A percentile compares a stretch with the other conserved stretches of the same genome.
Evolutionary conservation across 2,888 invertebrate species (phyloP).

Genomic region (Coleophora deauratella): DNA sequence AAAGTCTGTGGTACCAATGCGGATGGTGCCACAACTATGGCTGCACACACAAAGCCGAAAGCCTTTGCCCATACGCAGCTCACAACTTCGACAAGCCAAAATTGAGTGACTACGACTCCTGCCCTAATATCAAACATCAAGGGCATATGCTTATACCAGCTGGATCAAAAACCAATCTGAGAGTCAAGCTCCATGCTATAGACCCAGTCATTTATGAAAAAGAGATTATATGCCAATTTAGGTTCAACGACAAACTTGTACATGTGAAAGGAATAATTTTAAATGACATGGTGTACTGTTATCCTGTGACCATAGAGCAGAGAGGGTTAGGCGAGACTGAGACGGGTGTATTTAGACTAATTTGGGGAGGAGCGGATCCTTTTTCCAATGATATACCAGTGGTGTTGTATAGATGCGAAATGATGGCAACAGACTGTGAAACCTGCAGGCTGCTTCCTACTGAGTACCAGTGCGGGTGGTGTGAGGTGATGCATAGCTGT

Average conservation of each 20-base stretch:
- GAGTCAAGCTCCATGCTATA: slow-evolving; percentile 26
- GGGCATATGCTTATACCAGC: slow-evolving; percentile 27
- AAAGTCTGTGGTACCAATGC: slow-evolving; percentile 25
- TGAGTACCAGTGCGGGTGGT: slow-evolving; percentile 13
- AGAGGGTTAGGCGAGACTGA: slow-evolving; percentile 13
- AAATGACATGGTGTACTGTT: slow-evolving; percentile 27
- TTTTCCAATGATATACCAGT: slow-evolving; percentile 29
- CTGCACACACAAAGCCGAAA: slow-evolving; percentile 25
- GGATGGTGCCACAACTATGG: slow-evolving; percentile 40
- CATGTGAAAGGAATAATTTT: slow-evolving; percentile 29
- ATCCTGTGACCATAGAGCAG: slow-evolving; percentile 20
- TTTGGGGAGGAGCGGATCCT: slow-evolving; percentile 29
- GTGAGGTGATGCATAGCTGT: slow-evolving; percentile 5
- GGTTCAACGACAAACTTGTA: slow-evolving; percentile 18
- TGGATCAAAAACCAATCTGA: slow-evolving; percentile 23
- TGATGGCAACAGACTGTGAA: slow-evolving; percentile 8
- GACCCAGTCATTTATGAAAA: slow-evolving; percentile 30
- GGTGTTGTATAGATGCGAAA: slow-evolving; percentile 27
- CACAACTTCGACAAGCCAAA: slow-evolving; percentile 9
- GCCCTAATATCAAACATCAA: slow-evolving; percentile 28
- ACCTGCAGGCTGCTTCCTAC: slow-evolving; percentile 7
- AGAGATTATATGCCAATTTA: slow-evolving; percentile 30
- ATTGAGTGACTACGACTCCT: slow-evolving; percentile 11
- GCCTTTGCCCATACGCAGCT: slow-evolving; percentile 20
- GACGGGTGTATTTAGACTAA: slow-evolving; percentile 21